These are phyloP conservation scores for Lamprotornis superbus DNA, from an alignment of 2,113 vertebrate species.

Conservation along the genomic window DNA sequence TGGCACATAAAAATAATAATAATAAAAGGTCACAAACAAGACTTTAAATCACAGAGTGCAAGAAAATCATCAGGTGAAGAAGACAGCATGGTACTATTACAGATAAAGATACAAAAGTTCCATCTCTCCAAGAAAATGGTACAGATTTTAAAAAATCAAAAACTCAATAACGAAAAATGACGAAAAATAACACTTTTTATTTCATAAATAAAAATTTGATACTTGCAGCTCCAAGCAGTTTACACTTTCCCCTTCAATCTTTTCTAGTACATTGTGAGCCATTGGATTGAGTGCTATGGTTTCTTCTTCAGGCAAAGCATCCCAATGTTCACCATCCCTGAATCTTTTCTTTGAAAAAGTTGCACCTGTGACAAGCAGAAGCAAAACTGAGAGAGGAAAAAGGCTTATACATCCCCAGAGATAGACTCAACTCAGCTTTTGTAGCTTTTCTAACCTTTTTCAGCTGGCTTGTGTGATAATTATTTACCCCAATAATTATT, in stretches of 20 bases:
- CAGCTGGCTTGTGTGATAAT: neutral
- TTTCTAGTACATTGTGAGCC: neutral
- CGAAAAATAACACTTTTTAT: neutral
- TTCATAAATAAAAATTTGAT: neutral
- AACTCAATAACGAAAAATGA: neutral
- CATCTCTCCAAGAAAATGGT: neutral
- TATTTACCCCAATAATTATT: neutral
- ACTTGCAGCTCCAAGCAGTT: neutral
- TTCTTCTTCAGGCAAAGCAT: neutral
- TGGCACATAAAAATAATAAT: neutral
- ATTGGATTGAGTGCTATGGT: neutral
- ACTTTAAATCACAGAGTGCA: neutral
- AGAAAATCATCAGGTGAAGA: neutral
- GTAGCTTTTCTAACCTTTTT: neutral
- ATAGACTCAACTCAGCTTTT: neutral
- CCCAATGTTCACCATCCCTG: neutral
- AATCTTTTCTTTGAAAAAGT: neutral
- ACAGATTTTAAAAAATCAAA: neutral
- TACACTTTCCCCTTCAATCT: neutral
- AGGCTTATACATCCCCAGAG: neutral
- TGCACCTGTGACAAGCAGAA: neutral
- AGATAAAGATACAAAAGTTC: neutral
- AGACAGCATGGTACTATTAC: rapidly evolving
- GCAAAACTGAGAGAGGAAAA: neutral
- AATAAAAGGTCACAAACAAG: neutral